phyloP scores from a whole-genome alignment of 2,113 vertebrate genomes.

The Syrmaticus mikado region DNA sequence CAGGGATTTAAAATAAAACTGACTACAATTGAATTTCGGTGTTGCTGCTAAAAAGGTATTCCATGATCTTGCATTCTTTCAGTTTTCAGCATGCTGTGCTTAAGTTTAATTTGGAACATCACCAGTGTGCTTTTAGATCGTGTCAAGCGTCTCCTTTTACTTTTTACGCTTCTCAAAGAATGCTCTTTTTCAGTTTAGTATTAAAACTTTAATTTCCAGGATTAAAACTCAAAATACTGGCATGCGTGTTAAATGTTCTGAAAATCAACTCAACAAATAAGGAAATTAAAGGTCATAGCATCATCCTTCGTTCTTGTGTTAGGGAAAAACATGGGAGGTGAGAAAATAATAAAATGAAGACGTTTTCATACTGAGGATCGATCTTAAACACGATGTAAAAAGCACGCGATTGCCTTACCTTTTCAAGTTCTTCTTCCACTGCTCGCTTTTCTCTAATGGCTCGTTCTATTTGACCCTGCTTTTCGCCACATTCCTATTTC shows the following conservation, averaged over 20 bases:
- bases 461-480: conserved; percentile 87
- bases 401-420: conserved; percentile 77
- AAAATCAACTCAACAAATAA: not conserved
- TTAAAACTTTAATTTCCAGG: not conserved
- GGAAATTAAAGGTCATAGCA: not conserved
- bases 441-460: conserved; percentile 88
- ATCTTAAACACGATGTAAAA: not conserved
- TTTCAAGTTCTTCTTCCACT: conserved; percentile 92
- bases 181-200: not conserved
- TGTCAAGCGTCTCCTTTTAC: not conserved
- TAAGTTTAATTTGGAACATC: not conserved
- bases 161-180: not conserved
- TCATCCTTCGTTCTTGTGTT: not conserved
- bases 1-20: not conserved
- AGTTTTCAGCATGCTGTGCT: not conserved
- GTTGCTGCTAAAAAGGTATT: not conserved
- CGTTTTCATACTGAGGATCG: not conserved
- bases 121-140: not conserved
- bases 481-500: conserved; percentile 90
- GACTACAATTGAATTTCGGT: not conserved
- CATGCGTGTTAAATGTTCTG: not conserved
- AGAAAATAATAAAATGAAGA: not conserved
- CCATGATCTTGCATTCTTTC: not conserved
- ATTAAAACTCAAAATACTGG: not conserved
- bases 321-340: not conserved